phyloP scores from a whole-genome alignment of 2,113 vertebrate genomes.

The Syngnathus scovelli region DNA sequence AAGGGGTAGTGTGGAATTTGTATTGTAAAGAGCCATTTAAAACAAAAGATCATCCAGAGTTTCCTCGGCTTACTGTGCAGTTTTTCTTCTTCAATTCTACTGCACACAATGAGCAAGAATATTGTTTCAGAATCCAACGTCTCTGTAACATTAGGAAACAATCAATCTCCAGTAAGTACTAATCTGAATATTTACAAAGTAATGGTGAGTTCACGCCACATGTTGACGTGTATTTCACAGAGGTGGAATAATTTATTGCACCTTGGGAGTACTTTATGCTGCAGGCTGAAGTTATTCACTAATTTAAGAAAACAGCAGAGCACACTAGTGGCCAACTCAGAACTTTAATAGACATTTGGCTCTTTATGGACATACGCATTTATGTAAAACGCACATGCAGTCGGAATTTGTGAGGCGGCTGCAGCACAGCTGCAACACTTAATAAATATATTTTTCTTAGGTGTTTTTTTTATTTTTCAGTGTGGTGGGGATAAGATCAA shows the following conservation, averaged over 20 bases:
- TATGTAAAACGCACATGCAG: constrained; percentile 14
- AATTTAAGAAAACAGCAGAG: constrained; percentile 20
- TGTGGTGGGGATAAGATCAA: constrained; percentile 19
- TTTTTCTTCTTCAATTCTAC: constrained; percentile 48
- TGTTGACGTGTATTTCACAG: neutral
- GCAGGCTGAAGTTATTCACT: constrained; percentile 1
- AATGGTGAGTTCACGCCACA: constrained; percentile 3
- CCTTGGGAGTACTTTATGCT: neutral
- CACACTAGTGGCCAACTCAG: constrained; percentile 1
- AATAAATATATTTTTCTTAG: constrained; percentile 16
- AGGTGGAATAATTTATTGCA: constrained; percentile 1
- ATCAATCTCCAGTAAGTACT: constrained; percentile 18
- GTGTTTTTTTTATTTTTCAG: constrained; percentile 24
- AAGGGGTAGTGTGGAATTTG: neutral
- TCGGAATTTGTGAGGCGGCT: constrained; percentile 8
- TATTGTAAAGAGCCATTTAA: constrained; percentile 37
- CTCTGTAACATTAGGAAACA: constrained; percentile 22
- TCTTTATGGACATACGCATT: constrained; percentile 8
- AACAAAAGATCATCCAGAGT: constrained; percentile 39
- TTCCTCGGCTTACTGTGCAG: constrained; percentile 44
- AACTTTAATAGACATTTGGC: constrained; percentile 27
- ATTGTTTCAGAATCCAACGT: constrained; percentile 48
- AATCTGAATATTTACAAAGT: constrained; percentile 18
- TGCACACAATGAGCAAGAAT: constrained; percentile 33
- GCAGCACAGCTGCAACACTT: constrained; percentile 19